Conservation (phyloP, 2,888 invertebrate genomes). For the Coelinius sp. region DNA sequence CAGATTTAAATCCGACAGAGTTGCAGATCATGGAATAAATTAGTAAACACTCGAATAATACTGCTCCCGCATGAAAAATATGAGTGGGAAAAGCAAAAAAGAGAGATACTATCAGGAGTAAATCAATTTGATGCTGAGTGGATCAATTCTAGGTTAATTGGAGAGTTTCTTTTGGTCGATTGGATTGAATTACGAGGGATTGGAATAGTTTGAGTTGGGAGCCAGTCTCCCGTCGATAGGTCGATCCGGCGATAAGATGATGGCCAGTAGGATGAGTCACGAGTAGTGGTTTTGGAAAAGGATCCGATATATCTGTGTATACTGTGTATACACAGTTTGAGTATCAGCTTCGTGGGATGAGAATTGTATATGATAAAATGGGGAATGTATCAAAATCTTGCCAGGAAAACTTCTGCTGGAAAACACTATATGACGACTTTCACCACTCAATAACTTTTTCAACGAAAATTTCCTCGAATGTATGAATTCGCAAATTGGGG, state of each 20-base stretch:
- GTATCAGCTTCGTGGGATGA: not conserved
- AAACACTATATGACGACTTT: too few species aligned
- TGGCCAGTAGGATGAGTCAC: not conserved
- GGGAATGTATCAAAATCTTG: not conserved
- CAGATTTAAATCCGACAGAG: not conserved
- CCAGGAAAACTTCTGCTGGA: too few species aligned
- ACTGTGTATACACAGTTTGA: not conserved
- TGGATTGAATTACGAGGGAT: slow-evolving; percentile 26
- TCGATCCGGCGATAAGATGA: slow-evolving; percentile 20
- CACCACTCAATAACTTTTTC: too few species aligned
- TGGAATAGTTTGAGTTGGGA: slow-evolving; percentile 31
- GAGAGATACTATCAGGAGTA: too few species aligned
- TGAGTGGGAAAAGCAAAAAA: too few species aligned
- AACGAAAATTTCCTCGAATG: too few species aligned
- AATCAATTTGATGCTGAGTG: not conserved
- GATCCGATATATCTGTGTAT: too few species aligned
- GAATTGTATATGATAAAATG: not conserved
- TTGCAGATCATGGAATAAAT: not conserved
- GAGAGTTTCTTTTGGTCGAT: slow-evolving; percentile 20
- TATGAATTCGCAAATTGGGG: too few species aligned
- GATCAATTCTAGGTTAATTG: slow-evolving; percentile 27
- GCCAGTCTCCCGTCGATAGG: slow-evolving; percentile 33
- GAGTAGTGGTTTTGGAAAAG: not conserved
- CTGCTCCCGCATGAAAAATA: too few species aligned
- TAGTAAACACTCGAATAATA: too few species aligned